These are phyloP conservation scores for Thaumatotibia leucotreta DNA, from an alignment of 1,140 invertebrate species.

Conservation along the genomic window DNA sequence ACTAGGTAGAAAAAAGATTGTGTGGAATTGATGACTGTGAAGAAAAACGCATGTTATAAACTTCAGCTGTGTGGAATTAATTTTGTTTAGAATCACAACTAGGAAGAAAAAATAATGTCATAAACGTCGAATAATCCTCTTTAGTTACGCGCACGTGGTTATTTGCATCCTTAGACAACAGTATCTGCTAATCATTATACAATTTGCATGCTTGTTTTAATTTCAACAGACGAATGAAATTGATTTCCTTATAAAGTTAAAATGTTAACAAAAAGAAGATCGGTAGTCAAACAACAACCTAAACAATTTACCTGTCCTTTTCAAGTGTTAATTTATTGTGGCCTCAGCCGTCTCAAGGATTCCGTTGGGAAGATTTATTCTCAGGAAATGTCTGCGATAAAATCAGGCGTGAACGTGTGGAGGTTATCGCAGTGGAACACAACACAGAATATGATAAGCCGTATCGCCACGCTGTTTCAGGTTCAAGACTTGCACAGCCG, in stretches of 20 bases:
- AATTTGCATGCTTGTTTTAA: too few species aligned
- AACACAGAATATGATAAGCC: not conserved
- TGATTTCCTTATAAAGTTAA: not conserved
- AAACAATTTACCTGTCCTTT: not conserved
- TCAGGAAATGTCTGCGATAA: not conserved
- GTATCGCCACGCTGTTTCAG: not conserved
- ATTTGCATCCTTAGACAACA: too few species aligned
- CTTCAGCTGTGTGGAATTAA: too few species aligned
- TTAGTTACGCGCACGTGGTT: too few species aligned
- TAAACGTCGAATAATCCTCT: too few species aligned
- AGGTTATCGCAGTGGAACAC: slow-evolving; percentile 3
- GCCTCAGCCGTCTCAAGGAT: not conserved
- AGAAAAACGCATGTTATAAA: too few species aligned
- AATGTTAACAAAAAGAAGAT: not conserved
- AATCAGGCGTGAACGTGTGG: not conserved
- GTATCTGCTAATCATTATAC: too few species aligned
- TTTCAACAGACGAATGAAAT: too few species aligned
- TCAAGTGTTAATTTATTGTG: not conserved
- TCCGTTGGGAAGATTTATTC: not conserved
- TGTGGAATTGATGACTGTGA: too few species aligned
- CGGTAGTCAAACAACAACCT: not conserved
- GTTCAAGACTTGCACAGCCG: not conserved
- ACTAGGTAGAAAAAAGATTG: too few species aligned
- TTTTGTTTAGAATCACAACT: too few species aligned
- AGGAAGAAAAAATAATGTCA: too few species aligned